Evolutionary conservation across 2,113 vertebrate species (phyloP).

Genomic region (Suricata suricatta): DNA sequence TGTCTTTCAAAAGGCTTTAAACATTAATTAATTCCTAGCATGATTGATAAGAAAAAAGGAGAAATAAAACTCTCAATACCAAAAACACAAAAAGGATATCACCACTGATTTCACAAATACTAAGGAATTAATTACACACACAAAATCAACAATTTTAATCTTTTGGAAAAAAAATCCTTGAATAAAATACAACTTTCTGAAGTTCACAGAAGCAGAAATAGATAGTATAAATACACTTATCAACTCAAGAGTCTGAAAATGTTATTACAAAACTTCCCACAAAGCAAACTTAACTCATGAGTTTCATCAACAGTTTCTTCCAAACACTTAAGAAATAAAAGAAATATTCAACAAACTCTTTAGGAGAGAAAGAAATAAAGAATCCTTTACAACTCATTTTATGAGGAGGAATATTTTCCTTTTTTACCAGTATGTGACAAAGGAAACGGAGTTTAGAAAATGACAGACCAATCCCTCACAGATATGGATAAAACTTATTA

Average conservation of each 20-base stretch:
- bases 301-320: background rate
- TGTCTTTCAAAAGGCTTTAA: background rate
- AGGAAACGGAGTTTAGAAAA: background rate
- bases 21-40: background rate
- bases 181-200: background rate
- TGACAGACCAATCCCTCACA: background rate
- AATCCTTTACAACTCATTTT: background rate
- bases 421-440: background rate
- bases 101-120: background rate
- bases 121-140: background rate
- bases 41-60: background rate
- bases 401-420: background rate
- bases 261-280: background rate
- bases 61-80: background rate
- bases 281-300: background rate
- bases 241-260: background rate
- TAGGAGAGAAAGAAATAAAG: background rate
- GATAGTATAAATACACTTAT: background rate
- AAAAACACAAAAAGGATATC: background rate
- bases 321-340: background rate
- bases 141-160: background rate
- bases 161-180: background rate
- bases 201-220: background rate
- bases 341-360: background rate
- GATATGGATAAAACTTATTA: background rate